Conservation (phyloP, 1,140 invertebrate genomes). For the Planococcus citri region DNA sequence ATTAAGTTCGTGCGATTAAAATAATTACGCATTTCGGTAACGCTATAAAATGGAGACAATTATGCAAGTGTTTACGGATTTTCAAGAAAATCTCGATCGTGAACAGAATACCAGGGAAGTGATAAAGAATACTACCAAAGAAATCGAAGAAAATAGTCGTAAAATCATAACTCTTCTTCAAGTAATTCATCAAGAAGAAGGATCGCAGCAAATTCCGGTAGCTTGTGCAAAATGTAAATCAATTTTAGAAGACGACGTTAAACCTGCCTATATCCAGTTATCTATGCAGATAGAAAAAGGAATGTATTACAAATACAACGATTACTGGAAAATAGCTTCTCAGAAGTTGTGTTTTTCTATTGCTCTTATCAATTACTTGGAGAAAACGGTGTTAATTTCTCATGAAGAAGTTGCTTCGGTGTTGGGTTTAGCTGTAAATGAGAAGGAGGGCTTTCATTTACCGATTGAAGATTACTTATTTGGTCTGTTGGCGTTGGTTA, state of each 20-base stretch:
- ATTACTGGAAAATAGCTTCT: slow-evolving; percentile 72
- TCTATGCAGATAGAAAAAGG: slow-evolving; percentile 47
- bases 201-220: slow-evolving; percentile 40
- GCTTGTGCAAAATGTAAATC: slow-evolving; percentile 14
- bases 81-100: slow-evolving; percentile 47
- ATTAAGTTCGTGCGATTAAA: too few relatives aligned
- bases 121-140: slow-evolving; percentile 50
- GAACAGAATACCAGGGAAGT: slow-evolving; percentile 53
- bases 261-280: slow-evolving; percentile 43
- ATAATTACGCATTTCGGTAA: too few relatives aligned
- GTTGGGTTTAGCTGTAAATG: slow-evolving; percentile 48
- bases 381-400: slow-evolving; percentile 55
- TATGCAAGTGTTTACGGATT: slow-evolving; percentile 44
- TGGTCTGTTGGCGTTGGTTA: slow-evolving; percentile 64
- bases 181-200: slow-evolving; percentile 50
- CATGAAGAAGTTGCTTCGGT: slow-evolving; percentile 63
- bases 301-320: slow-evolving; percentile 53
- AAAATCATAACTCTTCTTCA: slow-evolving; percentile 57
- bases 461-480: slow-evolving; percentile 83
- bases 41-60: slow-evolving; percentile 27
- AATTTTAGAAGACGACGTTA: slow-evolving; percentile 41
- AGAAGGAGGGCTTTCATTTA: slow-evolving; percentile 64
- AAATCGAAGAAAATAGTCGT: slow-evolving; percentile 52
- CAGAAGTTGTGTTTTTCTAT: slow-evolving; percentile 65
- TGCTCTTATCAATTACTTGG: slow-evolving; percentile 65